A percentile compares a stretch with the other conserved stretches of the same genome.
These are phyloP conservation scores for Pelosia muscerda DNA, from an alignment of 2,888 invertebrate genomes.

Conservation along the genomic window DNA sequence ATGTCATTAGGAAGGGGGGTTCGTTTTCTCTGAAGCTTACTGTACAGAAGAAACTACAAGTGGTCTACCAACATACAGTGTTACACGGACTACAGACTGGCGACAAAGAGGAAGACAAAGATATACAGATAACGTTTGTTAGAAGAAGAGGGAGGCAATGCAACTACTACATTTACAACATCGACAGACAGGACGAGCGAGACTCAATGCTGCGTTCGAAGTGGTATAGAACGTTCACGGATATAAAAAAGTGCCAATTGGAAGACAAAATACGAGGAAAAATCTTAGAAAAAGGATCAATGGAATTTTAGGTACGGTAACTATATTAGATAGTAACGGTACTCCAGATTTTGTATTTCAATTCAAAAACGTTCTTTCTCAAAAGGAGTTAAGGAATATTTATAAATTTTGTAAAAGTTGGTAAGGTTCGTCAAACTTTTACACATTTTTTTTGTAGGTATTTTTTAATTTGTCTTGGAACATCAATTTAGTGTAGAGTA, in stretches of 20 bases:
- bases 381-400: background rate
- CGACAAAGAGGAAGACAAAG: conserved; percentile 79
- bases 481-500: conserved; percentile 28
- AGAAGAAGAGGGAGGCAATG: conserved; percentile 84
- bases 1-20: no score
- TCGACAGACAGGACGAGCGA: conserved; percentile 81
- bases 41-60: conserved; percentile 85
- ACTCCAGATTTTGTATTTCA: background rate
- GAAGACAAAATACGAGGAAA: conserved; percentile 29
- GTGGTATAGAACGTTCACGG: conserved; percentile 73
- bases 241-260: conserved; percentile 44
- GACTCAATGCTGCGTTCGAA: conserved; percentile 78
- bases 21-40: no score
- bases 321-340: background rate
- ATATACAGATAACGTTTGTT: conserved; percentile 75
- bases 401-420: conserved; percentile 1
- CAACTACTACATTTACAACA: conserved; percentile 86
- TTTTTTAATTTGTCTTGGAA: conserved; percentile 15
- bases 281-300: background rate
- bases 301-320: background rate
- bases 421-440: conserved; percentile 2
- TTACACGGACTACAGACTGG: conserved; percentile 78
- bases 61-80: conserved; percentile 81
- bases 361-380: background rate
- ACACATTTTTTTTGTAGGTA: background rate